These are phyloP conservation scores for Dissostichus mawsoni DNA, from an alignment of 2,113 vertebrate genomes.

Conservation along the genomic window DNA sequence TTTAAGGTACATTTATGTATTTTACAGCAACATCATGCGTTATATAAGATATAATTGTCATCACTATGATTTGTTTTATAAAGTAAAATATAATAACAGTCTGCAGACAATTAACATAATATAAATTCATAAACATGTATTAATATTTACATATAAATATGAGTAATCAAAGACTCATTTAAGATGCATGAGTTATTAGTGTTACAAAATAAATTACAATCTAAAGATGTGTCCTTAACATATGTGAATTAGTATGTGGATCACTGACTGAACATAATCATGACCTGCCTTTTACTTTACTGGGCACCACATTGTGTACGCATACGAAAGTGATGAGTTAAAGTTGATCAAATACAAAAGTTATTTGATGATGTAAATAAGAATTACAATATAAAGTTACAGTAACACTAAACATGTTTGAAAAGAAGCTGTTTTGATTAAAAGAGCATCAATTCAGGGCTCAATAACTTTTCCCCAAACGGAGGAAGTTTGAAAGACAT, in stretches of 20 bases:
- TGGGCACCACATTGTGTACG: not conserved
- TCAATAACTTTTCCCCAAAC: conserved; percentile 25
- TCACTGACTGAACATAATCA: not conserved
- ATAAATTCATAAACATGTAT: not conserved
- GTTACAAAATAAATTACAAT: not conserved
- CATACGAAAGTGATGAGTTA: not conserved
- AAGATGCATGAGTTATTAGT: not conserved
- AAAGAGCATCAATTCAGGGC: conserved; percentile 38
- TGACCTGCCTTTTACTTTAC: not conserved
- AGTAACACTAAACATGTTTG: conserved; percentile 2
- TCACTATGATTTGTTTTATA: not conserved
- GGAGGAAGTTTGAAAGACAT: not conserved
- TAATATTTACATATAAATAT: not conserved
- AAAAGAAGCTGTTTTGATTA: conserved; percentile 7
- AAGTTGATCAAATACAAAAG: too few species aligned
- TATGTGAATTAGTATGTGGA: not conserved
- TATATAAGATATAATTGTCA: not conserved
- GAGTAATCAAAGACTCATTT: not conserved
- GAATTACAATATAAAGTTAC: conserved; percentile 4
- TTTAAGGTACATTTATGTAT: not conserved
- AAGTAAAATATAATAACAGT: not conserved
- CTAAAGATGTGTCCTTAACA: not conserved
- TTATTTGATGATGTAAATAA: conserved; percentile 9
- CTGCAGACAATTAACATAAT: not conserved
- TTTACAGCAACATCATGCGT: not conserved